Base-by-base conservation (phyloP, 2,888 invertebrate species). In the Lamellibrachia columna region DNA sequence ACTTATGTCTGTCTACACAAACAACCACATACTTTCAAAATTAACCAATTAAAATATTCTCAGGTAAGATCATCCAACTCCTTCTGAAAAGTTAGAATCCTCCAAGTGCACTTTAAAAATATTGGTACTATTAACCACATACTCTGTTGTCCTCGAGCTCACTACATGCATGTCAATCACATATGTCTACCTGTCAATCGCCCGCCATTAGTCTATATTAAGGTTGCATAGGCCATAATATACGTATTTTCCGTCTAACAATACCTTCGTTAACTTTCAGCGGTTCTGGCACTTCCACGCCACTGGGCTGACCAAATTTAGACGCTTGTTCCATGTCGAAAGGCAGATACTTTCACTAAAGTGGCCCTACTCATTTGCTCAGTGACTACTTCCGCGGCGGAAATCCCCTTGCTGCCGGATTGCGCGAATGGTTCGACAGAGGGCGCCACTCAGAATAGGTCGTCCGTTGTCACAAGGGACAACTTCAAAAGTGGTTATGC, bases 191-290 rank as follows among this genome's bases (percentile, higher is more conserved):
- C 75, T 75, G 22, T 75, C 75, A 75, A 6, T 22, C 75, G 15
- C 2, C 4, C 75, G 15, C 6, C 11, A 3, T 75, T 75, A 22
- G 3, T 22, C n/a, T 1, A 75, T 15, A 75, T 40, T 40, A 40
- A 40, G 40, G 40, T 40, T 40, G 7, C 75, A n/a, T 75, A 75
- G 55, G 55, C n/a, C 15, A 75, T 22, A 40, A 22, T 75, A 75
- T 22, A 75, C 75, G 22, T 22, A 6, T 11, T 75, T 75, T 75
- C n/a, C 15, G 75, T 75, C 55, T 55, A 22, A 75, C n/a, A 75
- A 75, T 75, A 75, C 75, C 75, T 75, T 75, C 75, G 22, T 75
- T 75, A 75, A 75, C 75, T 75, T 75, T 15, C 75, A 75, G 75
- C n/a, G 75, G 75, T 75, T 75, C 75, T 6, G 75, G 75, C 75